These are phyloP conservation scores for Zaprionus tsacasi DNA, from an alignment of 1,140 invertebrate species.

Conservation along the genomic window DNA sequence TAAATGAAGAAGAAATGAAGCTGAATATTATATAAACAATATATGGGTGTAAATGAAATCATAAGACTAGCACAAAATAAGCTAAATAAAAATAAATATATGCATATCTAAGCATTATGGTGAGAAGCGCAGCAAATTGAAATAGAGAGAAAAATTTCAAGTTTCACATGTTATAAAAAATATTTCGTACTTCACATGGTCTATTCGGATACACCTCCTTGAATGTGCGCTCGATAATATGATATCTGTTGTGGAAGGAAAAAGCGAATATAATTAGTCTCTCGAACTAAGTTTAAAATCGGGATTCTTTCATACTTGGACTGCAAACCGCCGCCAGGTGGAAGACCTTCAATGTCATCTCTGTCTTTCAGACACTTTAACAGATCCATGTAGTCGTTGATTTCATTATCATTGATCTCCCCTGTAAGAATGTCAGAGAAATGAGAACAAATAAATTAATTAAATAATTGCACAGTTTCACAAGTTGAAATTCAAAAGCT, in stretches of 20 bases:
- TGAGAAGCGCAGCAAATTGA: slow-evolving; percentile 42
- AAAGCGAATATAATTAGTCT: slow-evolving; percentile 12
- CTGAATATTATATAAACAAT: background rate
- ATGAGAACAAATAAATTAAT: background rate
- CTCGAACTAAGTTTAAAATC: background rate
- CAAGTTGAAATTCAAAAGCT: background rate
- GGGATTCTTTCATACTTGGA: slow-evolving; percentile 68
- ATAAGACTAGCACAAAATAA: slow-evolving; percentile 2
- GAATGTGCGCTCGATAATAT: slow-evolving; percentile 80
- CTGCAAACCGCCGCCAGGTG: slow-evolving; percentile 80
- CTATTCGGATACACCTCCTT: slow-evolving; percentile 78
- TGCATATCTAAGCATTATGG: background rate
- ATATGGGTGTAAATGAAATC: slow-evolving; percentile 5
- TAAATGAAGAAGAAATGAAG: slow-evolving; percentile 4
- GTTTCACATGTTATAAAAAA: slow-evolving; percentile 71
- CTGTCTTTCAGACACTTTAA: slow-evolving; percentile 69
- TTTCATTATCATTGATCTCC: slow-evolving; percentile 66
- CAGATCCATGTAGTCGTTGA: slow-evolving; percentile 72
- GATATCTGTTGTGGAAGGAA: slow-evolving; percentile 67
- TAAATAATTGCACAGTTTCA: slow-evolving; percentile 11
- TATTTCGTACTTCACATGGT: slow-evolving; percentile 83
- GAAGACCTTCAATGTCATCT: slow-evolving; percentile 82
- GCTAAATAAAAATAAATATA: slow-evolving; percentile 31
- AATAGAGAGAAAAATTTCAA: slow-evolving; percentile 42
- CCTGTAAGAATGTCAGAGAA: slow-evolving; percentile 71